Percentiles rank a stretch among this genome's conserved stretches.
phyloP scores from a whole-genome alignment of 2,888 invertebrate genomes.

The Machimus rusticus region DNA sequence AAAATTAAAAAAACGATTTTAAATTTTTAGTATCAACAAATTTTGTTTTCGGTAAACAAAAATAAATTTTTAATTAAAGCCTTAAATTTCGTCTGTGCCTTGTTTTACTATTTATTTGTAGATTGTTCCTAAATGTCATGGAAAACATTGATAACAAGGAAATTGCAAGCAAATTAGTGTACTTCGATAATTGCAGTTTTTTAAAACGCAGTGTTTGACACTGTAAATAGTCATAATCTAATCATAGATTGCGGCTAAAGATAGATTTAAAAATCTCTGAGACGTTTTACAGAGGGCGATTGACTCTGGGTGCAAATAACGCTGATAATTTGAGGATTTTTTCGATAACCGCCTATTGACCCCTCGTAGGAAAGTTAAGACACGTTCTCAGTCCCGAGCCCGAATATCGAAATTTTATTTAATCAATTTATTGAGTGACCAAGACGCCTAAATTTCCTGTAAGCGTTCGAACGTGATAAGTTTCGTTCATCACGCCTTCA shows the following conservation, averaged over 20 bases:
- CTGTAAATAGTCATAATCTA: not conserved
- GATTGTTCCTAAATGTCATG: not conserved
- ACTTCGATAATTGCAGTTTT: not conserved
- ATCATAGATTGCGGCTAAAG: not conserved
- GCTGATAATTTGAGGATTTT: slow-evolving; percentile 8
- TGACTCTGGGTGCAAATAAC: slow-evolving; percentile 20
- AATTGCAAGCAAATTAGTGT: no score
- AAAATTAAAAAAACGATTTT: not conserved
- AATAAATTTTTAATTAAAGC: not conserved
- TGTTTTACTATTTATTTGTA: not conserved
- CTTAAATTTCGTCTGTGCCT: not conserved
- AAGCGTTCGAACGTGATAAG: not conserved
- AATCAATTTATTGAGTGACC: not conserved
- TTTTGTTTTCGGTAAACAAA: not conserved
- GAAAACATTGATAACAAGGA: no score
- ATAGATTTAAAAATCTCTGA: not conserved
- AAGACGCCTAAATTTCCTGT: not conserved
- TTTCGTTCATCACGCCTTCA: not conserved
- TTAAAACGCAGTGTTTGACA: not conserved
- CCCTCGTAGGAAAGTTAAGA: slow-evolving; percentile 12
- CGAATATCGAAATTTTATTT: not conserved
- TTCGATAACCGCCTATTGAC: slow-evolving; percentile 47
- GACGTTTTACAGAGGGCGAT: not conserved
- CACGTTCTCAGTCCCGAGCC: not conserved
- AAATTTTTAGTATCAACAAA: not conserved